Percentiles rank a stretch among this genome's conserved stretches.
These are phyloP conservation scores for Atherinomorus stipes DNA, from an alignment of 2,113 vertebrate species.

Conservation along the genomic window DNA sequence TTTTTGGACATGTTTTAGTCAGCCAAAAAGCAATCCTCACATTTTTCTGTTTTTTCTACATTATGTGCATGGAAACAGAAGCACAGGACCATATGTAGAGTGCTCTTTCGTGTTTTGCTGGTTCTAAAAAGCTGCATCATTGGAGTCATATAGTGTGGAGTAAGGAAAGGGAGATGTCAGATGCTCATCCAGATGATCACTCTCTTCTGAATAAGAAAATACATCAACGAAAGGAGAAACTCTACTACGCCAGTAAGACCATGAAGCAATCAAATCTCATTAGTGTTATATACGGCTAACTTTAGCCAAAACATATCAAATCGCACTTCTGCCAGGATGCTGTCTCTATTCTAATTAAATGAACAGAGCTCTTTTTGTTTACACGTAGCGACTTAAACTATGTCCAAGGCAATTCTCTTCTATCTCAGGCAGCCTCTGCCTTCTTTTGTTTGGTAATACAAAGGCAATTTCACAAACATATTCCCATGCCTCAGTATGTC, in stretches of 20 bases:
- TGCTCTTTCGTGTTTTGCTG: slow-evolving; percentile 19
- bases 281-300: slow-evolving; percentile 36
- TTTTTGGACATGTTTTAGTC: slow-evolving; percentile 26
- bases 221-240: slow-evolving; percentile 35
- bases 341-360: slow-evolving; percentile 40
- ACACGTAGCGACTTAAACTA: slow-evolving; percentile 39
- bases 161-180: slow-evolving; percentile 27
- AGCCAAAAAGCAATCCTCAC: slow-evolving; percentile 4
- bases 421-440: slow-evolving; percentile 30
- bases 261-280: slow-evolving; percentile 45
- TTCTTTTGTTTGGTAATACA: slow-evolving; percentile 40
- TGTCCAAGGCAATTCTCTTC: slow-evolving; percentile 22
- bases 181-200: slow-evolving; percentile 31
- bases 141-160: not conserved
- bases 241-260: slow-evolving; percentile 31
- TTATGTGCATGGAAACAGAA: slow-evolving; percentile 21
- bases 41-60: slow-evolving; percentile 5
- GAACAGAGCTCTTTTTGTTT: slow-evolving; percentile 42
- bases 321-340: not conserved
- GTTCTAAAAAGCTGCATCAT: slow-evolving; percentile 9
- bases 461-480: slow-evolving; percentile 34
- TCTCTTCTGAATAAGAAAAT: slow-evolving; percentile 27
- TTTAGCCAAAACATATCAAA: slow-evolving; percentile 15
- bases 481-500: slow-evolving; percentile 31
- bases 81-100: slow-evolving; percentile 12